Base-by-base conservation (phyloP, 2,888 invertebrate species). In the Agrotis ipsilon region DNA sequence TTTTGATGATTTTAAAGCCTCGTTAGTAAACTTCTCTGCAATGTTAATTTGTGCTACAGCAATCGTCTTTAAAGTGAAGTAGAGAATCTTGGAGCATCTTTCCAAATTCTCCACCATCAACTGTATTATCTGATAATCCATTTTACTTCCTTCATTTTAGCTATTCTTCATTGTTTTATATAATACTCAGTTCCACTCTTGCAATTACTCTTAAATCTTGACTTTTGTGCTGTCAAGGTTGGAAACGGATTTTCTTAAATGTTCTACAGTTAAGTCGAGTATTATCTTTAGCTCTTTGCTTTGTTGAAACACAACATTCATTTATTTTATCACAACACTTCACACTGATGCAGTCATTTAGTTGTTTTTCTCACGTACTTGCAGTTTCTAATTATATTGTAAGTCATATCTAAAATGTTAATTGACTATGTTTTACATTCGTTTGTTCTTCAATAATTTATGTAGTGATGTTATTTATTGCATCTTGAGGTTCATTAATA, bases 201-300 rank as follows among this genome's bases (percentile, higher is more conserved):
- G 61, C 52, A 32, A 67, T 27, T 19, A 43, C 46, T 54, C 57
- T 62, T 64, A 57, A 52, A 58, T 63, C 51, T 43, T 49, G 32
- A 54, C 46, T 61, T 86, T 81, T 79, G 71, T 74, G 60, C 54
- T 78, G 78, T 80, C 86, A 85, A 88, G 87, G 84, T 84, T 81
- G 83, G 48, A 80, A 83, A 82, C 75, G 71, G 70, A 82, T 84
- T 86, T 75, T 71, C 71, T 80, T 76, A 82, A 80, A 57, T 76
- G 49, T 49, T 63, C 27, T 75, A 43, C 19, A 45, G 16, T 62
- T 71, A 65, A 52, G 52, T 54, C n/a, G 0, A 51, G n/a, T 16
- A 62, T 68, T 61, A 46, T 62, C 6, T 72, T 21, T 14, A 55
- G 14, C 19, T 68, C 9, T 39, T 39, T 46, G 48, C 46, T 48